A percentile compares a stretch with the other conserved stretches of the same genome.
Conservation (phyloP, 2,888 invertebrate species). For the Macrosoma leucophasiata region DNA sequence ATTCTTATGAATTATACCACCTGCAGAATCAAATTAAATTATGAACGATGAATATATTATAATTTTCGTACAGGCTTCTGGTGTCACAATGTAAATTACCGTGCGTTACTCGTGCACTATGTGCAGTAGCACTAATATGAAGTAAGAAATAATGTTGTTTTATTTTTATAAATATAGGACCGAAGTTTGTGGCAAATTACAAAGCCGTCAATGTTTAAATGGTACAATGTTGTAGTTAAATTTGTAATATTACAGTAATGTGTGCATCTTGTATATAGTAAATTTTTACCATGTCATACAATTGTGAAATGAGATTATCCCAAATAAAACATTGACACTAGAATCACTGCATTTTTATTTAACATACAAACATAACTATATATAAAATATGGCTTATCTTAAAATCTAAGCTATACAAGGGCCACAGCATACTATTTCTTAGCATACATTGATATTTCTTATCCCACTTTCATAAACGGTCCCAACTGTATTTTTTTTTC, state of each 20-base stretch:
- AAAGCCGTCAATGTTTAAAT: constrained; percentile 50
- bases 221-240: constrained; percentile 66
- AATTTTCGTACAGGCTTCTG: constrained; percentile 12
- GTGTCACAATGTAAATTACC: constrained; percentile 40
- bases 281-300: constrained; percentile 68
- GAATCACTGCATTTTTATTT: constrained; percentile 24
- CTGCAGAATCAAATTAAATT: constrained; percentile 9
- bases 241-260: constrained; percentile 54
- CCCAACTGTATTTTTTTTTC: no score
- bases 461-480: no score
- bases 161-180: constrained; percentile 67
- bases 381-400: no score
- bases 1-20: constrained; percentile 6
- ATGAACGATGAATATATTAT: constrained; percentile 8
- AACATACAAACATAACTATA: neutral
- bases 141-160: constrained; percentile 60
- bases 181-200: constrained; percentile 48
- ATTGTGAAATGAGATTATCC: constrained; percentile 73
- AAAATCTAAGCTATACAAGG: no score
- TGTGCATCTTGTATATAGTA: constrained; percentile 66
- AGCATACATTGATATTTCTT: no score
- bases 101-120: constrained; percentile 52
- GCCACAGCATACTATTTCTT: no score
- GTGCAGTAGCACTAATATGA: constrained; percentile 62
- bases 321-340: constrained; percentile 66